These are phyloP conservation scores for Melanargia galathea DNA, from an alignment of 2,888 invertebrate genomes.

Conservation along the genomic window DNA sequence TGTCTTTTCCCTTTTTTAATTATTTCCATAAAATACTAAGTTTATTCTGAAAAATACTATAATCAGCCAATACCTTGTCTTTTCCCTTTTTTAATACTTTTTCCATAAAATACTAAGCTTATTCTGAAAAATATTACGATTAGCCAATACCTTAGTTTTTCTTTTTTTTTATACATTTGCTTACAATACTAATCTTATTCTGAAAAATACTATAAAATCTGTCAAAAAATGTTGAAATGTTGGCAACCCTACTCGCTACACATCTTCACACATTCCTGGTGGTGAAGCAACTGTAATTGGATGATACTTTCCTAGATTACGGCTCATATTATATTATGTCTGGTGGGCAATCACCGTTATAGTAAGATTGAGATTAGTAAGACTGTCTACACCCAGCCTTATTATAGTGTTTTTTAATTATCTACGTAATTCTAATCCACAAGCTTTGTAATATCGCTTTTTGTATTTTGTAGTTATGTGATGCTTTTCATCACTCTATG, in stretches of 20 bases:
- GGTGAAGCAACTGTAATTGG: background rate
- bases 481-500: background rate
- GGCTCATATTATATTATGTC: background rate
- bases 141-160: too few relatives aligned
- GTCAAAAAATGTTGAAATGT: too few relatives aligned
- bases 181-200: too few relatives aligned
- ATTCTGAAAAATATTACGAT: too few relatives aligned
- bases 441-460: background rate
- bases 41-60: too few relatives aligned
- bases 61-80: too few relatives aligned
- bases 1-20: too few relatives aligned
- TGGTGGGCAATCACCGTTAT: background rate
- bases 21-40: too few relatives aligned
- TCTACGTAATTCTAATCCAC: background rate
- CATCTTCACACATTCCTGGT: background rate
- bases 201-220: too few relatives aligned
- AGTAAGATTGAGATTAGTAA: background rate
- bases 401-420: background rate
- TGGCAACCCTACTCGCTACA: background rate
- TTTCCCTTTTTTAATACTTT: too few relatives aligned
- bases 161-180: too few relatives aligned
- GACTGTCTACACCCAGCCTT: background rate
- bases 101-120: too few relatives aligned
- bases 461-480: background rate
- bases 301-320: background rate